These are phyloP conservation scores for Chamaea fasciata DNA, from an alignment of 2,113 vertebrate genomes.

Conservation along the genomic window DNA sequence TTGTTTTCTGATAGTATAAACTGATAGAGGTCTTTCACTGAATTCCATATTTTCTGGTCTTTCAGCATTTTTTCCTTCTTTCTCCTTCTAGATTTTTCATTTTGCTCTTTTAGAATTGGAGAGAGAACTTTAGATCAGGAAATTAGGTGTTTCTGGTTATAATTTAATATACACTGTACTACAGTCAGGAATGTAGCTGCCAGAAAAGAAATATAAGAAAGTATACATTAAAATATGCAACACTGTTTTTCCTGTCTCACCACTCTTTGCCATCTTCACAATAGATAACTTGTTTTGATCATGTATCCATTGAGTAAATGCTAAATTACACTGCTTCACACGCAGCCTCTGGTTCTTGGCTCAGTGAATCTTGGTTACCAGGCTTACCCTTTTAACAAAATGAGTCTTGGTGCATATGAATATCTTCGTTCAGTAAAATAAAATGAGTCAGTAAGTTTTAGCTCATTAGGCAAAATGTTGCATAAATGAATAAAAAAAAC, in stretches of 20 bases:
- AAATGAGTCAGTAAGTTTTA: slow-evolving; percentile 42
- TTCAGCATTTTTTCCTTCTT: background rate
- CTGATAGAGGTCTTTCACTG: background rate
- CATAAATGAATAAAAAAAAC: slow-evolving; percentile 2
- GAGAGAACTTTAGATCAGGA: background rate
- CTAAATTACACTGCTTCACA: background rate
- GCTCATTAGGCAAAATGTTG: slow-evolving; percentile 41
- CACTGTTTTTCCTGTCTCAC: background rate
- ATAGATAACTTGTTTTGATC: background rate
- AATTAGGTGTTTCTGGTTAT: background rate
- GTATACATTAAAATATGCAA: background rate
- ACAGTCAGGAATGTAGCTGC: background rate
- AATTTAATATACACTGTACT: background rate
- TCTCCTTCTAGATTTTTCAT: background rate
- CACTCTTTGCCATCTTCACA: fast-evolving
- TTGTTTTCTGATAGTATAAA: background rate
- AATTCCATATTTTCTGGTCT: background rate
- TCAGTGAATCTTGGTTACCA: background rate
- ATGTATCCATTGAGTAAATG: background rate
- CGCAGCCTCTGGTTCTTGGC: background rate
- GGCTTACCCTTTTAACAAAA: background rate
- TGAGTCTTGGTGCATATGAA: background rate
- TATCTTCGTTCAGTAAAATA: slow-evolving; percentile 13
- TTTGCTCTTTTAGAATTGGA: background rate
- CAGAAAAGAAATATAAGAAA: background rate